A percentile compares a stretch with the other conserved stretches of the same genome.
These are phyloP conservation scores for Megaptera novaeangliae DNA, from an alignment of 2,113 vertebrate genomes.

Conservation along the genomic window DNA sequence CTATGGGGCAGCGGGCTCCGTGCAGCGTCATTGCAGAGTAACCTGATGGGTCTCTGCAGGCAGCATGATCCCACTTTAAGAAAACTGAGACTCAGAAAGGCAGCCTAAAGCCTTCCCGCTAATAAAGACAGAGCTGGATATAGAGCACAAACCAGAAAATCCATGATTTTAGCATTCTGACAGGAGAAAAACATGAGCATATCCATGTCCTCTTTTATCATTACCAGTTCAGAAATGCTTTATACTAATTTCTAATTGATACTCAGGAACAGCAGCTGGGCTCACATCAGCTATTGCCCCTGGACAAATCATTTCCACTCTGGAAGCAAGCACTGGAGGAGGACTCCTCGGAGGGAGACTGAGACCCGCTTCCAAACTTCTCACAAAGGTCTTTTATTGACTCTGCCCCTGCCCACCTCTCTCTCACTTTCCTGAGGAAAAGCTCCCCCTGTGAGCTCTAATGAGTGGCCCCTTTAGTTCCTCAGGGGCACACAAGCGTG, in stretches of 20 bases:
- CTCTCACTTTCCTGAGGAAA: neutral
- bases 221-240: neutral
- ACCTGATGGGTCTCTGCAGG: neutral
- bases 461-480: no score
- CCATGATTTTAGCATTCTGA: neutral
- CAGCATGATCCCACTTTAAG: neutral
- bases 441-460: neutral
- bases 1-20: fast-evolving
- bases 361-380: neutral
- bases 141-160: neutral
- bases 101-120: neutral
- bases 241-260: neutral
- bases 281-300: neutral
- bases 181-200: neutral
- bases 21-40: neutral
- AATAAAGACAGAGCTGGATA: neutral
- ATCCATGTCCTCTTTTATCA: neutral
- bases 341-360: neutral
- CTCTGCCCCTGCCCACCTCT: neutral
- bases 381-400: neutral
- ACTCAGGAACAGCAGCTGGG: neutral
- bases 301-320: neutral
- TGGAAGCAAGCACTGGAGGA: neutral
- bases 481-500: no score
- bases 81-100: neutral